These are phyloP conservation scores for Vultur gryphus DNA, from an alignment of 2,797 vertebrate genomes.

Conservation along the genomic window DNA sequence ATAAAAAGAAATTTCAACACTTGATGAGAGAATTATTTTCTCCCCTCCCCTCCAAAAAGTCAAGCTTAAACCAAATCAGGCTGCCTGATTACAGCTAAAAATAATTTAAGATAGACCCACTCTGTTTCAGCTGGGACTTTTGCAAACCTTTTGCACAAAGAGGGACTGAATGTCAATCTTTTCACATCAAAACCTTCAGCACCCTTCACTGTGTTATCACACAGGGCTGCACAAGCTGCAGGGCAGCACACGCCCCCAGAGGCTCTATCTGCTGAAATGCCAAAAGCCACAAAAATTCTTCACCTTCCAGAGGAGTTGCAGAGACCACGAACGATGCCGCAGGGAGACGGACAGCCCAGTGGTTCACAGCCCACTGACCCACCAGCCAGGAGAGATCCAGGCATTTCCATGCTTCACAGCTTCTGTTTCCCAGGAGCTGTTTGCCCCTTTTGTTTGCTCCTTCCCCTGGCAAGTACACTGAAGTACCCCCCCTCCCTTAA, in stretches of 20 bases:
- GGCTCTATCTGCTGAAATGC: background rate
- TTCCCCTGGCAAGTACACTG: background rate
- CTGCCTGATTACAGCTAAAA: background rate
- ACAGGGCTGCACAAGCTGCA: background rate
- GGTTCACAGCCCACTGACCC: background rate
- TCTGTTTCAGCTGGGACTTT: background rate
- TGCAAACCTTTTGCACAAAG: background rate
- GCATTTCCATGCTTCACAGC: background rate
- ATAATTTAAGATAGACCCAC: background rate
- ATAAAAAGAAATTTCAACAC: background rate
- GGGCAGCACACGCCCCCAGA: background rate
- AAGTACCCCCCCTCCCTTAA: background rate
- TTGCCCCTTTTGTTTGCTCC: background rate
- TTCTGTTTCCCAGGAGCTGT: background rate
- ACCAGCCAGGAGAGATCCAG: background rate
- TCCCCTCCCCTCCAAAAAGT: background rate
- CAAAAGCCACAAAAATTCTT: background rate
- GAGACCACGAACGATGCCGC: accelerated
- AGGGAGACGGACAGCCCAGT: background rate
- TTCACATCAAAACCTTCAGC: background rate
- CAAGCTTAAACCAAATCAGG: background rate
- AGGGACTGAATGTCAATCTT: background rate
- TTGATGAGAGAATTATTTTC: background rate
- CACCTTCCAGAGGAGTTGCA: background rate
- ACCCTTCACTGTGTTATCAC: background rate